phyloP scores from a whole-genome alignment of 2,113 vertebrate species.

The Tragelaphus buxtoni region DNA sequence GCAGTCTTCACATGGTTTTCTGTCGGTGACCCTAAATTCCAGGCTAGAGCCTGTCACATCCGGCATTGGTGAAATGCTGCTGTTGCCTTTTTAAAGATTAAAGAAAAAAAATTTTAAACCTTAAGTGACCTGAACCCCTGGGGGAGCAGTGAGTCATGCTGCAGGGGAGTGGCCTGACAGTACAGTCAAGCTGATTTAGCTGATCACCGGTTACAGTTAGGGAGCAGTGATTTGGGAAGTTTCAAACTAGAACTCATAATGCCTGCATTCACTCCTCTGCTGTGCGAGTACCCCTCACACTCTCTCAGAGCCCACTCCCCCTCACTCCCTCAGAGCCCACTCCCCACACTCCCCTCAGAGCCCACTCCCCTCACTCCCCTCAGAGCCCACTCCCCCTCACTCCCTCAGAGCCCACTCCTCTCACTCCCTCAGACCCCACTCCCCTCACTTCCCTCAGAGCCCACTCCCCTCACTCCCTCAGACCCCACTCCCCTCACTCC shows the following conservation, averaged over 20 bases:
- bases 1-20: fast-evolving
- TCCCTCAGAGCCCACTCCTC: no score
- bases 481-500: no score
- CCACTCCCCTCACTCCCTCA: no score
- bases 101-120: neutral
- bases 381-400: no score
- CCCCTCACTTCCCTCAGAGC: no score
- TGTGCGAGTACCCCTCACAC: neutral
- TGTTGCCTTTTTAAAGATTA: neutral
- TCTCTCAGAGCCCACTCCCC: neutral
- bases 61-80: neutral
- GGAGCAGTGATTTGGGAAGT: neutral
- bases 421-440: no score
- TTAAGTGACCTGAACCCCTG: neutral
- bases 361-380: neutral
- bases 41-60: neutral
- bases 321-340: no score
- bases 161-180: neutral
- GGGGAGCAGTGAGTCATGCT: neutral
- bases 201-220: neutral
- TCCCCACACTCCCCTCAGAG: neutral
- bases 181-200: fast-evolving
- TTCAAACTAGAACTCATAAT: fast-evolving
- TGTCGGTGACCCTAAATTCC: neutral
- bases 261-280: neutral